Conservation (phyloP, 23 tunicate genomes). For the Halocynthia aurantium region DNA sequence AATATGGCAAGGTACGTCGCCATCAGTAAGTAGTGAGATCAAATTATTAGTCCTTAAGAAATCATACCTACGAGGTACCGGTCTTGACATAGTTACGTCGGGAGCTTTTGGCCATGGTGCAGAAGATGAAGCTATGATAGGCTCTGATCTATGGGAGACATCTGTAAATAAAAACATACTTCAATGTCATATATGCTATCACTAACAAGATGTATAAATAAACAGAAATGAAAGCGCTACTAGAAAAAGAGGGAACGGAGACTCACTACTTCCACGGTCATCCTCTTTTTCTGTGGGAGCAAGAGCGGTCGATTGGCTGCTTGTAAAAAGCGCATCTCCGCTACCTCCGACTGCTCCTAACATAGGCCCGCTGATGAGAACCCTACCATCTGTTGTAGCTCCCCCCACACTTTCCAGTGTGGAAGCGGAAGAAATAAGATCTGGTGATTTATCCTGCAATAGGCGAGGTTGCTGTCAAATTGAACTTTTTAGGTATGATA, state of each 20-base stretch:
- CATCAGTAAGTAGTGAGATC: not conserved
- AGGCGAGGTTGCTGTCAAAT: too few species aligned
- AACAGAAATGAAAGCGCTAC: too few species aligned
- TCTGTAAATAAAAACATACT: not conserved
- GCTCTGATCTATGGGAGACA: constrained; percentile 3
- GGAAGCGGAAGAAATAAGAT: constrained; percentile 74
- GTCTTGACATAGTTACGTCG: constrained; percentile 82
- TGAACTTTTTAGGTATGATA: too few species aligned
- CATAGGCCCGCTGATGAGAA: constrained; percentile 14
- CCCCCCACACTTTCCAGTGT: constrained; percentile 40
- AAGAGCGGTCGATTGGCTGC: too few species aligned
- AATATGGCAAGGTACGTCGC: not conserved
- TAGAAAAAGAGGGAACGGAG: too few species aligned
- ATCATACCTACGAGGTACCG: constrained; percentile 28
- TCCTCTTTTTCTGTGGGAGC: too few species aligned
- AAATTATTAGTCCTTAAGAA: not conserved
- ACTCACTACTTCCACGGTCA: too few species aligned
- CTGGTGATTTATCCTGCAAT: constrained; percentile 66
- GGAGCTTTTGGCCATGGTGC: constrained; percentile 92
- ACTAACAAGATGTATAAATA: too few species aligned
- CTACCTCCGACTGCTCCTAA: constrained; percentile 20
- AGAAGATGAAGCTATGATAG: constrained; percentile 2
- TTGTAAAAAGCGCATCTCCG: constrained; percentile 7
- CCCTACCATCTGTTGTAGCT: constrained; percentile 6
- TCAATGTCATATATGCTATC: too few species aligned